Evolutionary conservation across 2,888 invertebrate genomes (phyloP), one percentile per base, ranked within the genome.

Genomic region (Xestia sexstrigata): DNA sequence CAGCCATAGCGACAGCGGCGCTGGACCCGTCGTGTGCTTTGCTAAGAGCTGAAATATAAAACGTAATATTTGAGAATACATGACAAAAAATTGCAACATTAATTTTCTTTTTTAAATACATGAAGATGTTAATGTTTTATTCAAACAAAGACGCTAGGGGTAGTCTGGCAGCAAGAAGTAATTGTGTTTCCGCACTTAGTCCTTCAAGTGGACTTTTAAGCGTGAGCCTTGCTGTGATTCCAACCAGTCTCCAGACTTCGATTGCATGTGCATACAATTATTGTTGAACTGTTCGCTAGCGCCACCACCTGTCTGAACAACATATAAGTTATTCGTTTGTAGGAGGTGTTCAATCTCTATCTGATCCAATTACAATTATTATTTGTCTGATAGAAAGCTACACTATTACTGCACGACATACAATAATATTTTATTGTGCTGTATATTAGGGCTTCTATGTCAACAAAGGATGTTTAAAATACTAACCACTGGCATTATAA

Each of bases 1-100:
- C 15, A 99, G 94, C 96, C 98, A 99, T 65, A 99, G 97, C 75
- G 98, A 98, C 95, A 99, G 97, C 0, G 99, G 99, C 76, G 98
- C 97, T 0, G 99, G 98, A 6, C 99, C 99, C 23, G 98, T 97
- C 0, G 99, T 99, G 93, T 99, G 98, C 79, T 96, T 96, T 0
- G 96, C 96, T 82, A 97, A 88, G 8, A 97, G 92, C 97, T 97
- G 90, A 49, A 79, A 74, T 58, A 0, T 23, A 52, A 78, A 20
- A 35, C 8, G 45, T 35, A 42, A 17, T 11, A 42, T 23, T 69
- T n/a, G 20, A 67, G 11, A 47, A 47, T 7, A 7, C 13, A 30
- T 30, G 5, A 30, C 7, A 60, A 15, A 55, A n/a, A 17, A 15
- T 20, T 42, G 17, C 17, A 7, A 42, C 2, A 13, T 62, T 2